Evolutionary conservation across 2,797 vertebrate genomes (phyloP).

Genomic region (Pseudochirops corinnae): DNA sequence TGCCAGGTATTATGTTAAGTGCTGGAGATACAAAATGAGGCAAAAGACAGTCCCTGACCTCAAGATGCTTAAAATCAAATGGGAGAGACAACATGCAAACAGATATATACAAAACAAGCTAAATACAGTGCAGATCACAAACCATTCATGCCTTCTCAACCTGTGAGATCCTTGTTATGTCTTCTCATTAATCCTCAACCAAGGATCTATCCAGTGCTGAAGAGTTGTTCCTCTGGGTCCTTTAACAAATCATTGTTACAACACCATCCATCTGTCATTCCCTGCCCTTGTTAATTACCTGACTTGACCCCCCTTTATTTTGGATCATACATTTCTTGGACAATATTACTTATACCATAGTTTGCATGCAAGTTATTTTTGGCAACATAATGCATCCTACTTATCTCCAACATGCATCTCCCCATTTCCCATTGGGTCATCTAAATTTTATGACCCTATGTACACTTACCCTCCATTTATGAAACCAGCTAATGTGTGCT

Average conservation of each 20-base stretch:
- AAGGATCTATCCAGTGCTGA: background rate
- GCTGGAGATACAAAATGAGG: background rate
- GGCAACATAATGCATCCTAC: background rate
- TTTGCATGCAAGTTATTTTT: background rate
- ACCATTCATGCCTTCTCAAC: no score
- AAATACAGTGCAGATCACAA: background rate
- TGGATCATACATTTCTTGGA: background rate
- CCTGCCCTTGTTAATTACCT: background rate
- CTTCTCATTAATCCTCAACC: background rate
- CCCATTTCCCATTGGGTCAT: background rate
- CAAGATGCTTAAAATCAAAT: background rate
- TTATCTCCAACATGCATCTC: background rate
- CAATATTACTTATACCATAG: background rate
- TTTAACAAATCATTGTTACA: background rate
- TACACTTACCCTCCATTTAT: background rate
- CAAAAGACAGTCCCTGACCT: background rate
- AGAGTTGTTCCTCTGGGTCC: background rate
- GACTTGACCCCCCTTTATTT: background rate
- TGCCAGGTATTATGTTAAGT: background rate
- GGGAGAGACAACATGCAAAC: background rate
- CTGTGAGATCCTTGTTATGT: background rate
- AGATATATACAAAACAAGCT: background rate
- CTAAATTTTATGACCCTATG: background rate
- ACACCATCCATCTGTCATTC: background rate
- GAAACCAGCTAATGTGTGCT: background rate